Evolutionary conservation across 2,888 invertebrate genomes (phyloP).

Genomic region (Ophonus ardosiacus): DNA sequence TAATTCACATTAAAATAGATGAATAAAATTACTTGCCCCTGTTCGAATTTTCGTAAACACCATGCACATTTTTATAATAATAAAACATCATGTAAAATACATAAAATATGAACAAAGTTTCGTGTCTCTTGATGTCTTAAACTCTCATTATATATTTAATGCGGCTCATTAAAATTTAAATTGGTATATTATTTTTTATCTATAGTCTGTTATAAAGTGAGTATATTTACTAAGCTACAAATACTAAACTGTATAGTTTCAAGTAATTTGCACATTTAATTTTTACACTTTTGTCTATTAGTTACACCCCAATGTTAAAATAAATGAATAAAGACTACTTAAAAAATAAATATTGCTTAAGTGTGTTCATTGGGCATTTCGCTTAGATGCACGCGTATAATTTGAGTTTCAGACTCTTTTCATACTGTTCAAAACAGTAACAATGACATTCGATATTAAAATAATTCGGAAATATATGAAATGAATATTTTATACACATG

Average conservation of each 20-base stretch:
- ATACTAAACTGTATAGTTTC: slow-evolving; percentile 9
- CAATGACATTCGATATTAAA: slow-evolving; percentile 43
- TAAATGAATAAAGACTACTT: not conserved
- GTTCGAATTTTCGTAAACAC: not conserved
- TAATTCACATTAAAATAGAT: too few species aligned
- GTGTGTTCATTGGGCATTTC: slow-evolving; percentile 7
- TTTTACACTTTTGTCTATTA: slow-evolving; percentile 27
- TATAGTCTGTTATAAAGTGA: slow-evolving; percentile 21
- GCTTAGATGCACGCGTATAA: slow-evolving; percentile 8
- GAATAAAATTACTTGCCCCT: too few species aligned
- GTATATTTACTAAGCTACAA: slow-evolving; percentile 38
- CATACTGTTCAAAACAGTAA: slow-evolving; percentile 18
- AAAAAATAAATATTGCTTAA: slow-evolving; percentile 11
- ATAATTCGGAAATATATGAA: slow-evolving; percentile 20
- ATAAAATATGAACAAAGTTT: slow-evolving; percentile 42
- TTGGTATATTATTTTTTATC: not conserved
- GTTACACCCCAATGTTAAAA: slow-evolving; percentile 12
- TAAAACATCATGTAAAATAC: not conserved
- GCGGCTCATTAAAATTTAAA: slow-evolving; percentile 18
- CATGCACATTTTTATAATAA: not conserved
- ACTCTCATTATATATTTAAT: slow-evolving; percentile 34
- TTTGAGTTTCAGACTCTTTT: slow-evolving; percentile 42
- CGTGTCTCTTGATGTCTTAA: slow-evolving; percentile 12
- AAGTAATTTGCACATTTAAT: slow-evolving; percentile 23
- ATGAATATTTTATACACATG: slow-evolving; percentile 32